Evolutionary conservation across 2,797 vertebrate genomes (phyloP).

Genomic region (Tolypeutes matacus): DNA sequence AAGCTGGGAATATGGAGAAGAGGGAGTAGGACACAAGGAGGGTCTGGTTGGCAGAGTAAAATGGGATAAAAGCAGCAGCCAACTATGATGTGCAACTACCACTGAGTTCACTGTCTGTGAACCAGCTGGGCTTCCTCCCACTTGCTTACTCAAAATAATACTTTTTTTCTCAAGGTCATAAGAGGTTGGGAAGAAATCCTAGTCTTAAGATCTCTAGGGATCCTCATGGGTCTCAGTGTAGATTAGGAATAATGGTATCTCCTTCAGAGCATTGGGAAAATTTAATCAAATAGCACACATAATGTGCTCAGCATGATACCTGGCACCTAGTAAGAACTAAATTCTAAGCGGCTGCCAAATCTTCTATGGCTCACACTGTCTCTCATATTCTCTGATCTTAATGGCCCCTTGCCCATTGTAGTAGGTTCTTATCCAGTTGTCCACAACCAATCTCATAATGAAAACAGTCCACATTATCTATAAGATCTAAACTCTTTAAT

Average conservation of each 20-base stretch:
- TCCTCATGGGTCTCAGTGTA: neutral
- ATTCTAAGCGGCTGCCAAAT: neutral
- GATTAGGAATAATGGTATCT: neutral
- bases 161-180: neutral
- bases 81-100: neutral
- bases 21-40: no score
- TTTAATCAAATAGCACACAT: neutral
- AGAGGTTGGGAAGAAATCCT: neutral
- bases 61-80: no score
- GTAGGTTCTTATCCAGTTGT: neutral
- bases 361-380: neutral
- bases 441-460: neutral
- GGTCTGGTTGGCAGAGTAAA: no score
- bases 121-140: no score
- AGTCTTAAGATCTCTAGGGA: neutral
- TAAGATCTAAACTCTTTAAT: neutral
- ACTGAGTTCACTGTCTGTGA: neutral
- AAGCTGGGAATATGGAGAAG: no score
- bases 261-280: neutral
- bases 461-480: neutral
- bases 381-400: neutral
- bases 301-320: neutral
- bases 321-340: neutral
- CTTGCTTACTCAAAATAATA: constrained; percentile 18
- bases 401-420: neutral